Conservation (phyloP, 2,888 invertebrate species). For the Linyphia triangularis region DNA sequence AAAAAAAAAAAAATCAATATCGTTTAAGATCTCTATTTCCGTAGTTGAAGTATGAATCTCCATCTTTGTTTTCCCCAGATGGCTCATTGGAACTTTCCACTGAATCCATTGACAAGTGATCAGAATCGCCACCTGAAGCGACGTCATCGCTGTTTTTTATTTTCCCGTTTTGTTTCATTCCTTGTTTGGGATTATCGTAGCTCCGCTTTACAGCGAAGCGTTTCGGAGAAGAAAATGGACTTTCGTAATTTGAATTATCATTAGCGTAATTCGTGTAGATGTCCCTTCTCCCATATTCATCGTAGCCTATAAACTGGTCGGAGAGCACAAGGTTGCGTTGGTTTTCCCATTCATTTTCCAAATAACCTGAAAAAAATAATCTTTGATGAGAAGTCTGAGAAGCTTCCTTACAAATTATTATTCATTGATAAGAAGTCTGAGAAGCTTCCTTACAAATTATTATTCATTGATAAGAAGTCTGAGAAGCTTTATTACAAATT, state of each 20-base stretch:
- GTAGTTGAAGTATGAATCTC: slow-evolving; percentile 51
- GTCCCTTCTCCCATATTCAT: slow-evolving; percentile 62
- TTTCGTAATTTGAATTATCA: slow-evolving; percentile 19
- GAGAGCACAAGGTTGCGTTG: background rate
- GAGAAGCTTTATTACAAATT: too few species aligned
- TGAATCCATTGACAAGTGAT: slow-evolving; percentile 22
- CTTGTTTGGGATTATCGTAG: slow-evolving; percentile 37
- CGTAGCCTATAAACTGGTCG: slow-evolving; percentile 22
- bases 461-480: too few species aligned
- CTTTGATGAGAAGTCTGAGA: too few species aligned
- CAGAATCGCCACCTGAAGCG: slow-evolving; percentile 17
- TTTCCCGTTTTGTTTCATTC: background rate
- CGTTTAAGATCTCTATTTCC: slow-evolving; percentile 40
- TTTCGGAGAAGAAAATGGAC: background rate
- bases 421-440: too few species aligned
- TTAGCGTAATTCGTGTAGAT: slow-evolving; percentile 59
- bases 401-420: too few species aligned
- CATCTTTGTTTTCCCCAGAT: background rate
- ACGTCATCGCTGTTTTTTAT: background rate
- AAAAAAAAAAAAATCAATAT: slow-evolving; percentile 45
- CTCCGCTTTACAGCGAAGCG: slow-evolving; percentile 54
- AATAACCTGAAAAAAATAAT: slow-evolving; percentile 46
- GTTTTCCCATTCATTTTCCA: slow-evolving; percentile 39
- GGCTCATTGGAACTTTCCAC: background rate
- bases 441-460: too few species aligned